These are phyloP conservation scores for Talpa occidentalis DNA, from an alignment of 2,113 vertebrate genomes.

Conservation along the genomic window DNA sequence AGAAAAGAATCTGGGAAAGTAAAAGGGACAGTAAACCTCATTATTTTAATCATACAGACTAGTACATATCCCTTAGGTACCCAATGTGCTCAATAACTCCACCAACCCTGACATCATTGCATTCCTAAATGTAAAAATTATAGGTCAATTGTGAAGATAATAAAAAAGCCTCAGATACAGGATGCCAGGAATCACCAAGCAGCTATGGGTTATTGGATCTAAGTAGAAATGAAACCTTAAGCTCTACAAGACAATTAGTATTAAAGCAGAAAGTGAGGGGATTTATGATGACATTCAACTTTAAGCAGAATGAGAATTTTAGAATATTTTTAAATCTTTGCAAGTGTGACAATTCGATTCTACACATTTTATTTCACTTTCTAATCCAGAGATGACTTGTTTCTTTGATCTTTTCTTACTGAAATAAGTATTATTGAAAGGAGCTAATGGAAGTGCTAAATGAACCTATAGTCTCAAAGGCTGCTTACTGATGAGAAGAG, in stretches of 20 bases:
- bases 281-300: constrained; percentile 27
- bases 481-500: neutral
- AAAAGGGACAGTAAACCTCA: neutral
- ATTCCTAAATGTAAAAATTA: constrained; percentile 28
- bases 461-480: neutral
- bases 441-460: neutral
- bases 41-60: neutral
- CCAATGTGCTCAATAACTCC: neutral
- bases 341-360: neutral
- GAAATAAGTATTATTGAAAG: neutral
- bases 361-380: neutral
- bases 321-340: neutral
- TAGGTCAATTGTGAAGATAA: constrained; percentile 18
- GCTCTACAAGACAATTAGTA: neutral
- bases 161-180: neutral
- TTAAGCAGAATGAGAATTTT: neutral
- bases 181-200: neutral
- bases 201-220: neutral
- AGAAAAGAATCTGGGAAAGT: neutral
- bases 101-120: neutral
- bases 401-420: constrained; percentile 25
- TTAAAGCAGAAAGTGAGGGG: neutral
- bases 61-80: neutral
- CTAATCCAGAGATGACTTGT: constrained; percentile 20
- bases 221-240: neutral